phyloP scores from a whole-genome alignment of 2,113 vertebrate species.

The Myotis brandtii region DNA sequence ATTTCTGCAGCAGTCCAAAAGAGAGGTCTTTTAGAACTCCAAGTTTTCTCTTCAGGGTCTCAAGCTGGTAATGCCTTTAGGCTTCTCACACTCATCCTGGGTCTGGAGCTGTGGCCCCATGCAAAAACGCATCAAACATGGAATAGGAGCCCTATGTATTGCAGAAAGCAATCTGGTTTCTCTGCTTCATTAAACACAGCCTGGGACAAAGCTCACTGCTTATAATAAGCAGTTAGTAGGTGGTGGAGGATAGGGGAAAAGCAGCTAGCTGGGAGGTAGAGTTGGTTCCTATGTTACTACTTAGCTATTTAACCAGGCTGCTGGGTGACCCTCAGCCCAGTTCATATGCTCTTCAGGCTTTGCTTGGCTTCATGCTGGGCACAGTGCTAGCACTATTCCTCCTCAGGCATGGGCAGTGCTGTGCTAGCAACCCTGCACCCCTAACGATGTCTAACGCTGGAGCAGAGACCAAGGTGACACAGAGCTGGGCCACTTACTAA shows the following conservation, averaged over 20 bases:
- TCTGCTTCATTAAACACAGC: constrained; percentile 5
- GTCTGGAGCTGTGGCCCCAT: neutral
- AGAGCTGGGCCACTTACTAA: neutral
- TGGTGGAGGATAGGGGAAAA: neutral
- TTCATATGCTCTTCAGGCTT: neutral
- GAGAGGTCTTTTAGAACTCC: neutral
- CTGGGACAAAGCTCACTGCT: neutral
- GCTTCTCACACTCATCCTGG: neutral
- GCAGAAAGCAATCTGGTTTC: neutral
- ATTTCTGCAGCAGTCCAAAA: neutral
- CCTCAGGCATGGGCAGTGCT: neutral
- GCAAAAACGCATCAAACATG: neutral
- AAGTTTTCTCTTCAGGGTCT: neutral
- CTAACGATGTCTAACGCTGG: neutral
- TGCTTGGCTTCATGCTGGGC: neutral
- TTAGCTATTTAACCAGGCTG: constrained; percentile 46
- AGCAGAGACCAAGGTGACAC: neutral
- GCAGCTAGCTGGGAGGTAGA: neutral
- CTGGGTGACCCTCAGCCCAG: neutral
- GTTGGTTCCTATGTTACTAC: neutral
- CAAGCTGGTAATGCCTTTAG: neutral
- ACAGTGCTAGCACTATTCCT: neutral
- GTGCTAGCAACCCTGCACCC: neutral
- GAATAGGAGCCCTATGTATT: neutral
- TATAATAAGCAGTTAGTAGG: neutral